Evolutionary conservation across 2,113 vertebrate genomes (phyloP).

Genomic region (Bostrychus sinensis): DNA sequence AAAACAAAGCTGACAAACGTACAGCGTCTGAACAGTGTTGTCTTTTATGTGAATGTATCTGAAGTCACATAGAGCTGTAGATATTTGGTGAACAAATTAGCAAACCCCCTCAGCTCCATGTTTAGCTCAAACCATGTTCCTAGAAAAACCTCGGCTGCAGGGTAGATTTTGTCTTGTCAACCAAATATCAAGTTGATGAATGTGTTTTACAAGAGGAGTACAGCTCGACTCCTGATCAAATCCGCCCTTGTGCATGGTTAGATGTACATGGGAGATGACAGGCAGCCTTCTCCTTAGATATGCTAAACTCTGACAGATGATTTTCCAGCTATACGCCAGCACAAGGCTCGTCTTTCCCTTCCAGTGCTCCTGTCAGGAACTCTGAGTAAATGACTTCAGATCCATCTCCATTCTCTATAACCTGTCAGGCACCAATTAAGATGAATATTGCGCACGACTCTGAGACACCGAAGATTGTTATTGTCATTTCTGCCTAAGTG

Average conservation of each 20-base stretch:
- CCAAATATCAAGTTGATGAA: conserved; percentile 64
- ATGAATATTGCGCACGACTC: conserved; percentile 75
- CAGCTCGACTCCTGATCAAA: conserved; percentile 81
- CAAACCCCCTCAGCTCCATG: conserved; percentile 5
- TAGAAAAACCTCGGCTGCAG: conserved; percentile 39
- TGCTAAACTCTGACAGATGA: conserved; percentile 87
- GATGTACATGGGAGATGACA: conserved; percentile 83
- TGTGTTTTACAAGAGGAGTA: conserved; percentile 60
- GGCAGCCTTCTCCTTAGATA: conserved; percentile 80
- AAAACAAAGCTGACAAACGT: conserved; percentile 54
- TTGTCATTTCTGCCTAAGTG: conserved; percentile 51
- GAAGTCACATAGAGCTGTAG: conserved; percentile 10
- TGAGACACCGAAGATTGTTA: conserved; percentile 48
- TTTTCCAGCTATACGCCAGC: conserved; percentile 73
- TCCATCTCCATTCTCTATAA: conserved; percentile 78
- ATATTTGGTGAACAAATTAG: conserved; percentile 37
- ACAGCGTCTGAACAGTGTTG: conserved; percentile 5
- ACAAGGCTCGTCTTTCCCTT: conserved; percentile 69
- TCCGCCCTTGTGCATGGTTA: conserved; percentile 79
- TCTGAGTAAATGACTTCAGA: conserved; percentile 80
- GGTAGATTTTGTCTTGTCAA: conserved; percentile 43
- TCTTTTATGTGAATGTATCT: conserved; percentile 11
- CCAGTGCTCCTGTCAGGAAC: conserved; percentile 76
- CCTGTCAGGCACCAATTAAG: conserved; percentile 76
- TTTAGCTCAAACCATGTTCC: conserved; percentile 42